phyloP scores from a whole-genome alignment of 2,113 vertebrate species.

The Malaclemys terrapin region DNA sequence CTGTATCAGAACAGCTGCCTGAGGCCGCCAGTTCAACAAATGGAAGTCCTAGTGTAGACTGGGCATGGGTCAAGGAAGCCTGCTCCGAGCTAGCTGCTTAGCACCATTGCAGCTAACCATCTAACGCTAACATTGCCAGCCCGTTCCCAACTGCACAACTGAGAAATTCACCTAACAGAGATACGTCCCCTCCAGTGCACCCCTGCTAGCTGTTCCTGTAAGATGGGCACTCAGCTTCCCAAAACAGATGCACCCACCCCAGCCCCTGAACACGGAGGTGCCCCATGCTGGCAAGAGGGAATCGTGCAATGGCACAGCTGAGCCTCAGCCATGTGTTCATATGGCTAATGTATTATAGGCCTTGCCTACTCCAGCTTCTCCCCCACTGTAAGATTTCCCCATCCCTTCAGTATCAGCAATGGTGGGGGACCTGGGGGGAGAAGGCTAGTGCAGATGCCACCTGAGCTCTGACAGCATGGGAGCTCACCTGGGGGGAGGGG shows the following conservation, averaged over 20 bases:
- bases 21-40: not conserved
- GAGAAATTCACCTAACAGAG: constrained; percentile 53
- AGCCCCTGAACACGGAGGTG: not conserved
- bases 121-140: constrained; percentile 12
- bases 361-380: rapidly evolving
- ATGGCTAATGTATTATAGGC: not conserved
- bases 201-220: not conserved
- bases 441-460: not conserved
- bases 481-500: not conserved
- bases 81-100: not conserved
- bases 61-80: not conserved
- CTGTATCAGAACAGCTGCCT: not conserved
- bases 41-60: not conserved
- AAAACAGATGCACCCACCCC: not conserved
- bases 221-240: not conserved
- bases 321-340: not conserved
- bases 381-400: rapidly evolving
- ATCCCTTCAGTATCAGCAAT: not conserved
- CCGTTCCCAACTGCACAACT: constrained; percentile 23
- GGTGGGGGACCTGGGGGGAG: not conserved
- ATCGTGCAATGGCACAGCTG: not conserved
- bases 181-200: constrained; percentile 7
- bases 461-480: rapidly evolving
- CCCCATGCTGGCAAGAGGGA: not conserved
- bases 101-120: not conserved